Evolutionary conservation across 2,113 vertebrate species (phyloP).

Genomic region (Xenopus borealis): DNA sequence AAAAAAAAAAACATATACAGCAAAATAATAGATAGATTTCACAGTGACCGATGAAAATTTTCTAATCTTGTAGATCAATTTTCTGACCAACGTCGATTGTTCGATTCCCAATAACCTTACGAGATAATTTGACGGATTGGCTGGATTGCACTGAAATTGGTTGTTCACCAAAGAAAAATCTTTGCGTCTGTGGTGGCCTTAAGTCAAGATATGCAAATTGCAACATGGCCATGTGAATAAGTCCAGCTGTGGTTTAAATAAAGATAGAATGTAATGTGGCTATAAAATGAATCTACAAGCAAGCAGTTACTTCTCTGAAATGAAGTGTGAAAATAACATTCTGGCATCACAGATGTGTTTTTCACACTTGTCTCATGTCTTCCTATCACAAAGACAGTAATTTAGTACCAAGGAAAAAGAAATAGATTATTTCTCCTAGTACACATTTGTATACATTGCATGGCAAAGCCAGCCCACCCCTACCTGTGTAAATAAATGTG

Average conservation of each 20-base stretch:
- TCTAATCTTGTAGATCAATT: too few relatives aligned
- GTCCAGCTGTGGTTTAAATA: neutral
- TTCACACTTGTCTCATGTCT: constrained; percentile 47
- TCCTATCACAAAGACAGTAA: constrained; percentile 42
- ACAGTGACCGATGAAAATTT: too few relatives aligned
- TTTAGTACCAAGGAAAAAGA: constrained; percentile 32
- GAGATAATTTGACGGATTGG: too few relatives aligned
- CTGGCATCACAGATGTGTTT: constrained; percentile 47
- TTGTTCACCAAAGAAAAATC: too few relatives aligned
- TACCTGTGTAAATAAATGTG: constrained; percentile 47
- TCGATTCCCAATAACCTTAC: too few relatives aligned
- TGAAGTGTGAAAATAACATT: constrained; percentile 54
- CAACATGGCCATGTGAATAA: too few relatives aligned
- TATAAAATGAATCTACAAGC: constrained; percentile 42
- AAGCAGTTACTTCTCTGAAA: constrained; percentile 60
- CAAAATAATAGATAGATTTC: too few relatives aligned
- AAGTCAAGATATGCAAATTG: too few relatives aligned
- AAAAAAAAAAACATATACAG: too few relatives aligned
- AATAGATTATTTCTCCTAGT: constrained; percentile 51
- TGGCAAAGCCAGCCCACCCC: constrained; percentile 44
- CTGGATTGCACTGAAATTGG: too few relatives aligned
- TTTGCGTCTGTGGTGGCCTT: too few relatives aligned
- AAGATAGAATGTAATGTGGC: constrained; percentile 2
- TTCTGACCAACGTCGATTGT: too few relatives aligned
- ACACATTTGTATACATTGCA: constrained; percentile 23